phyloP scores from a whole-genome alignment of 2,888 invertebrate species.

The Philopedon plagiatum region DNA sequence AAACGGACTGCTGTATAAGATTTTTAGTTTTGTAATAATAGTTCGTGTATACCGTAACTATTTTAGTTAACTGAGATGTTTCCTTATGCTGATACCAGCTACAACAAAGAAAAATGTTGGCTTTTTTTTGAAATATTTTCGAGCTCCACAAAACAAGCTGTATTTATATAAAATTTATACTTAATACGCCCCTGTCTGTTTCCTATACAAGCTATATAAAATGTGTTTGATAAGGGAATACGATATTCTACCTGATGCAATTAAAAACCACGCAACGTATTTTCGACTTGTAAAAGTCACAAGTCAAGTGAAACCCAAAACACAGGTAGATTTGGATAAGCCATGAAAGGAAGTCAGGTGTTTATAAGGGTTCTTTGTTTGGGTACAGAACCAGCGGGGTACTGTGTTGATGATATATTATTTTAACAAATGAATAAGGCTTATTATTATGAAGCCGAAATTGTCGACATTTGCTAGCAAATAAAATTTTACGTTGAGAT shows the following conservation, averaged over 20 bases:
- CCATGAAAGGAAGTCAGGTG: constrained; percentile 55
- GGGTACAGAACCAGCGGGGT: constrained; percentile 51
- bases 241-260: constrained; percentile 29
- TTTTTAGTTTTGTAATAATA: too few relatives aligned
- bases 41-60: too few relatives aligned
- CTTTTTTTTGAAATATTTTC: too few relatives aligned
- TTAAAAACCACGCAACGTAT: constrained; percentile 48
- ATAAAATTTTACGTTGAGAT: too few relatives aligned
- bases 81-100: too few relatives aligned
- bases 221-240: constrained; percentile 18
- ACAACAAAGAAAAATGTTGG: too few relatives aligned
- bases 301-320: constrained; percentile 18
- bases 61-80: too few relatives aligned
- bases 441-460: too few relatives aligned
- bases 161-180: not conserved
- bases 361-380: constrained; percentile 56
- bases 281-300: constrained; percentile 45
- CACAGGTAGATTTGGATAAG: constrained; percentile 8
- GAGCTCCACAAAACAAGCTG: not conserved
- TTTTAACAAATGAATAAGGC: not conserved
- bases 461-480: too few relatives aligned
- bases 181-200: not conserved
- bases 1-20: too few relatives aligned
- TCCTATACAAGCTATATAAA: not conserved
- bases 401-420: constrained; percentile 28